phyloP scores from a whole-genome alignment of 53 echinoderm and acorn worm species.

The Holothuria scabra region DNA sequence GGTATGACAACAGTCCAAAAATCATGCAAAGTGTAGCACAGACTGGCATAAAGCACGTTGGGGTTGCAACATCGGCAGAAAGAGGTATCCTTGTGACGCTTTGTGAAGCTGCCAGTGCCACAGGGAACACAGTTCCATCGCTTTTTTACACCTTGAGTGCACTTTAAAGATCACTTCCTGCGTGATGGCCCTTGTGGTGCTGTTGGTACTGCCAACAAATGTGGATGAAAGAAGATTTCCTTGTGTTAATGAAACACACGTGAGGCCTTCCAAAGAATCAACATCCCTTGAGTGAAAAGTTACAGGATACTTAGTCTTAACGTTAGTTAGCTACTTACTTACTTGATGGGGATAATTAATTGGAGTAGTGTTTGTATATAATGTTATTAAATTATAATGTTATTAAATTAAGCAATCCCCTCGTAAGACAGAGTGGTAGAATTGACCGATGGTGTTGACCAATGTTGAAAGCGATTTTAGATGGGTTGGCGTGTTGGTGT shows the following conservation, averaged over 20 bases:
- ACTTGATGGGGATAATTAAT: too few relatives aligned
- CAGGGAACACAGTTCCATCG: slow-evolving; percentile 21
- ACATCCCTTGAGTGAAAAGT: too few relatives aligned
- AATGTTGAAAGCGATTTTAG: too few relatives aligned
- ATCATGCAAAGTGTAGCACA: slow-evolving; percentile 19
- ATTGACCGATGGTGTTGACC: too few relatives aligned
- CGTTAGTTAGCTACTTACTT: too few relatives aligned
- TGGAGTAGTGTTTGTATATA: too few relatives aligned
- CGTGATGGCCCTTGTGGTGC: slow-evolving; percentile 18
- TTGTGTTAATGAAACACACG: slow-evolving; percentile 23
- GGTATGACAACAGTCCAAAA: slow-evolving; percentile 13
- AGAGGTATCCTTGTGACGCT: not conserved
- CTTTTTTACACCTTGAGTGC: slow-evolving; percentile 24
- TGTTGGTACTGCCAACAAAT: slow-evolving; percentile 17
- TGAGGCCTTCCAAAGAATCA: too few relatives aligned
- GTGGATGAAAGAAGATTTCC: slow-evolving; percentile 43
- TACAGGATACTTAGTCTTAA: too few relatives aligned
- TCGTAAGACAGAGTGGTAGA: too few relatives aligned
- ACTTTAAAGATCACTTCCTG: slow-evolving; percentile 37
- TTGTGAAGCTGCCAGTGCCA: not conserved
- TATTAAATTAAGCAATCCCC: too few relatives aligned
- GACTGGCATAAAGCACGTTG: slow-evolving; percentile 19
- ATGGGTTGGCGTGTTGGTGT: too few relatives aligned
- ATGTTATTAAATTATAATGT: too few relatives aligned
- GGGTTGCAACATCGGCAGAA: not conserved